phyloP scores from a whole-genome alignment of 2,888 invertebrate species.

The Brachypalpus laphriformis region DNA sequence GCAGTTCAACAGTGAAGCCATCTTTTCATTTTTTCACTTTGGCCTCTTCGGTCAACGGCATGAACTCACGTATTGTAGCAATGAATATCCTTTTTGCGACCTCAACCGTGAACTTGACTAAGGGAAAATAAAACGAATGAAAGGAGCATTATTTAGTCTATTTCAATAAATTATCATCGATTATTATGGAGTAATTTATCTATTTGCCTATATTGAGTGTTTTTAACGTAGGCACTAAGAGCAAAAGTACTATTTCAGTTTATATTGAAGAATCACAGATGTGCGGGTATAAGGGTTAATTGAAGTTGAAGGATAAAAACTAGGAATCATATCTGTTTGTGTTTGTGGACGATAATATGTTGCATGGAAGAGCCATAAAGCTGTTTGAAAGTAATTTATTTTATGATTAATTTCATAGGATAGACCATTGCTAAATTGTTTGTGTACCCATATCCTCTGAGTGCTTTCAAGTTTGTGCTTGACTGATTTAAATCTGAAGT shows the following conservation, averaged over 20 bases:
- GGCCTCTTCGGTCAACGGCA: conserved; percentile 3
- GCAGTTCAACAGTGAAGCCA: neutral
- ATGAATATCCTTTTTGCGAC: conserved; percentile 18
- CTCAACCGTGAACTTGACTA: conserved; percentile 24
- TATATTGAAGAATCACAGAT: neutral
- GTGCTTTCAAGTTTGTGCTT: too few species aligned
- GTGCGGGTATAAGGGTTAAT: neutral
- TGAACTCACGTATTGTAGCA: conserved; percentile 22
- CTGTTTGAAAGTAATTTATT: too few species aligned
- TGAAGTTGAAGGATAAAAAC: neutral
- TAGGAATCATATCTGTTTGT: neutral
- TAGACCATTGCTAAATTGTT: too few species aligned
- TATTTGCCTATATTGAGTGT: conserved; percentile 11
- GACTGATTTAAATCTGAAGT: too few species aligned
- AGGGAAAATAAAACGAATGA: conserved; percentile 8
- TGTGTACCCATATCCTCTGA: too few species aligned
- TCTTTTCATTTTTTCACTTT: neutral
- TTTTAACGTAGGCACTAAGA: conserved; percentile 27
- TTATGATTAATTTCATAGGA: too few species aligned
- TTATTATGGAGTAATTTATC: conserved; percentile 32
- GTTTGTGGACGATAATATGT: neutral
- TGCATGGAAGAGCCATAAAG: too few species aligned
- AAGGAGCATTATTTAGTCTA: conserved; percentile 5
- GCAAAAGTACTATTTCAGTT: neutral
- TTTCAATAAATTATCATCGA: conserved; percentile 50